These are phyloP conservation scores for Sebastes schlegelii DNA, from an alignment of 2,113 vertebrate genomes.

Conservation along the genomic window DNA sequence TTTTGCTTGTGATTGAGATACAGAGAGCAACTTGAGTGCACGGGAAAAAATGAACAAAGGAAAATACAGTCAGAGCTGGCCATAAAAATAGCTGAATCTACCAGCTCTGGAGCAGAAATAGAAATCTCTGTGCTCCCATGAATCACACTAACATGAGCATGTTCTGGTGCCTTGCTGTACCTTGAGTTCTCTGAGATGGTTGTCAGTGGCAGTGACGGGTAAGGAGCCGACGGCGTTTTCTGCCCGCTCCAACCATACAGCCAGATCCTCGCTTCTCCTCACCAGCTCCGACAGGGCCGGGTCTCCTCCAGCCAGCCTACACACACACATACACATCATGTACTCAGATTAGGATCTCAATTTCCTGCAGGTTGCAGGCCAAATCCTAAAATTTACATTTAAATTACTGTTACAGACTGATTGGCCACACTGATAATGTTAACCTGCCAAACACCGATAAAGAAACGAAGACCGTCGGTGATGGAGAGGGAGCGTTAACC, in stretches of 20 bases:
- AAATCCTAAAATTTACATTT: conserved; percentile 72
- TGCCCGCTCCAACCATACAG: conserved; percentile 87
- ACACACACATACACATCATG: conserved; percentile 36
- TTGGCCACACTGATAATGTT: conserved; percentile 53
- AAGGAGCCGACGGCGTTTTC: conserved; percentile 82
- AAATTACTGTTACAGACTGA: conserved; percentile 61
- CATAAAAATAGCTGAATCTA: conserved; percentile 19
- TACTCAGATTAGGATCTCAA: conserved; percentile 62
- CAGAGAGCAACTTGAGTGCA: conserved; percentile 26
- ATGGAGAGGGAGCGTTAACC: conserved; percentile 6
- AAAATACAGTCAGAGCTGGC: conserved; percentile 9
- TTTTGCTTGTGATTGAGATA: conserved; percentile 26
- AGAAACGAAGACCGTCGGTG: conserved; percentile 30
- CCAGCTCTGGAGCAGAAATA: conserved; percentile 22
- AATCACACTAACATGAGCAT: background rate
- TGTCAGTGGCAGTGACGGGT: conserved; percentile 80
- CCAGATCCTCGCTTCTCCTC: conserved; percentile 83
- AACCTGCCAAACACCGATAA: conserved; percentile 53
- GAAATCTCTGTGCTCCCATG: conserved; percentile 1
- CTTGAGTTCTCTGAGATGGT: conserved; percentile 87
- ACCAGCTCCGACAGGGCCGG: conserved; percentile 85
- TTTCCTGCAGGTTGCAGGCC: conserved; percentile 44
- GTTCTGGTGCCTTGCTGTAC: conserved; percentile 74
- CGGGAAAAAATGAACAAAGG: conserved; percentile 12
- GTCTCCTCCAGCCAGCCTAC: conserved; percentile 87